These are phyloP conservation scores for Orthonyx spaldingii DNA, from an alignment of 2,113 vertebrate genomes.

Conservation along the genomic window DNA sequence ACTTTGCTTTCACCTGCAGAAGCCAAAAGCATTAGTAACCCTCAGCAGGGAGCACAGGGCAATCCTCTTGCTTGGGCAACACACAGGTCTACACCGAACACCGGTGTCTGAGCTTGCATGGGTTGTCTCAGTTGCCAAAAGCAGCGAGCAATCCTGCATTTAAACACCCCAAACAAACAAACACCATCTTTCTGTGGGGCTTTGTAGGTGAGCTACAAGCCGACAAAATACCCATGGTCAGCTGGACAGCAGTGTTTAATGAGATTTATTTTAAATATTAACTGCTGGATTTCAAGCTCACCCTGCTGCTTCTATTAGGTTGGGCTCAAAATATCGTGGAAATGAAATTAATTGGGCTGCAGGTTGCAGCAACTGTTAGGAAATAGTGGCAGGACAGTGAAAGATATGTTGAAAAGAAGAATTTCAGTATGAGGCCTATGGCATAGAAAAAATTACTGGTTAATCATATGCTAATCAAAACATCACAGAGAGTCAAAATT, in stretches of 20 bases:
- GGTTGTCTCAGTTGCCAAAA: background rate
- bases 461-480: background rate
- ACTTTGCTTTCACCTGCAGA: background rate
- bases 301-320: background rate
- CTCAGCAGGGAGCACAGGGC: fast-evolving
- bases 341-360: background rate
- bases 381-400: background rate
- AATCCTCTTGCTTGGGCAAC: background rate
- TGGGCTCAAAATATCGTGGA: background rate
- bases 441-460: background rate
- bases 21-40: background rate
- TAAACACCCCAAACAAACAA: constrained; percentile 2
- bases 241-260: background rate
- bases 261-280: background rate
- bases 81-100: background rate
- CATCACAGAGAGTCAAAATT: background rate
- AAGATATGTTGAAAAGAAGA: background rate
- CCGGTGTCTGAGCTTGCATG: background rate
- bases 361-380: background rate
- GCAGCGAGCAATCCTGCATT: background rate
- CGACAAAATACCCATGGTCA: background rate
- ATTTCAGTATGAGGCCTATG: background rate
- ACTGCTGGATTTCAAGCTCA: background rate
- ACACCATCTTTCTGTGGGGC: background rate
- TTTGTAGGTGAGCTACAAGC: background rate